phyloP scores from a whole-genome alignment of 2,797 vertebrate genomes.

The Xenopus petersii region DNA sequence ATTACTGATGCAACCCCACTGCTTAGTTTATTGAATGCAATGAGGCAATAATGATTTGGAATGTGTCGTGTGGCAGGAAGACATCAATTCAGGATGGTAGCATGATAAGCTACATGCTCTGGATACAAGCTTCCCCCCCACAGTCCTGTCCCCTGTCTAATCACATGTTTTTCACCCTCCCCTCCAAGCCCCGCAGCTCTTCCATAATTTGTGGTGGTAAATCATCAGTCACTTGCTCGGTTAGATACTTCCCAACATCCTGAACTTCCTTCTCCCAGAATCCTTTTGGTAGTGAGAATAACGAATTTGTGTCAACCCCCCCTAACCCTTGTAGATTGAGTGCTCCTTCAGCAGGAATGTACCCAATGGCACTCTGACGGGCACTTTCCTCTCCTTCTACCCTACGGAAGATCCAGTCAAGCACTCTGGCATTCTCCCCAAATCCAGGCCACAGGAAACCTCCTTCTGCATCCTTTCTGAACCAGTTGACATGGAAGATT shows the following conservation, averaged over 20 bases:
- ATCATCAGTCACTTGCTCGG: slow-evolving; percentile 80
- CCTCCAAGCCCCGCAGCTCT: slow-evolving; percentile 77
- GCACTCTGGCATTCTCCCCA: slow-evolving; percentile 83
- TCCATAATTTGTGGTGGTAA: slow-evolving; percentile 75
- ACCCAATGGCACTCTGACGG: slow-evolving; percentile 73
- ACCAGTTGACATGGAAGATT: slow-evolving; percentile 96
- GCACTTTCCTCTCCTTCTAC: slow-evolving; percentile 71
- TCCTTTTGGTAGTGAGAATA: slow-evolving; percentile 75
- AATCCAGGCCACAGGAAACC: slow-evolving; percentile 91
- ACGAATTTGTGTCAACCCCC: slow-evolving; percentile 56
- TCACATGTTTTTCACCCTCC: slow-evolving; percentile 69
- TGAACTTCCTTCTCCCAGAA: slow-evolving; percentile 85
- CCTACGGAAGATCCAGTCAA: slow-evolving; percentile 89
- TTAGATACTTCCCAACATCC: slow-evolving; percentile 78
- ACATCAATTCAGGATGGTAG: slow-evolving; percentile 19
- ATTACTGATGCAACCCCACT: background rate
- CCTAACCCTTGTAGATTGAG: slow-evolving; percentile 73
- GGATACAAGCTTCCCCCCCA: background rate
- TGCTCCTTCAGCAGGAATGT: slow-evolving; percentile 75
- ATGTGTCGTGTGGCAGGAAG: background rate
- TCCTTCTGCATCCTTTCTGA: slow-evolving; percentile 74
- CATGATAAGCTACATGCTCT: slow-evolving; percentile 29
- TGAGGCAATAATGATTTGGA: background rate
- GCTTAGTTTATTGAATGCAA: background rate
- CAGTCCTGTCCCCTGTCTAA: background rate